Conservation (phyloP, 1,140 invertebrate genomes). For the Asbolus verrucosus region DNA sequence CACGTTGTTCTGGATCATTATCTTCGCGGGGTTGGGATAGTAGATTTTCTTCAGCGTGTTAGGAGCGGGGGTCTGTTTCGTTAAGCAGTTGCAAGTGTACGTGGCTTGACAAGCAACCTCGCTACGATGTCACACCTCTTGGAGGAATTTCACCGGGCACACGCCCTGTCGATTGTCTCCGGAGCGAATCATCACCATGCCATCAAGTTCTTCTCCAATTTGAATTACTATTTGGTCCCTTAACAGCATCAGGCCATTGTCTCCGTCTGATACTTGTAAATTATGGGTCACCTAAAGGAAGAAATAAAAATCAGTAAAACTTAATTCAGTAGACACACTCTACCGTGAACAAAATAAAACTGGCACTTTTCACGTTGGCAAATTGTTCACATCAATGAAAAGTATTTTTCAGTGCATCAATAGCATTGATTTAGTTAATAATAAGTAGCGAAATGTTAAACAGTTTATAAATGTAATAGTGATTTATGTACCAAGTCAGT, state of each 20-base stretch:
- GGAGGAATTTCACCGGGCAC: constrained; percentile 85
- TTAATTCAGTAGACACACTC: too few species aligned
- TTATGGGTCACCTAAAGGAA: constrained; percentile 72
- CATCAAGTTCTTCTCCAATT: constrained; percentile 90
- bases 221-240: constrained; percentile 83
- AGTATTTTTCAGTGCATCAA: too few species aligned
- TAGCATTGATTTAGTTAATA: too few species aligned
- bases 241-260: constrained; percentile 72
- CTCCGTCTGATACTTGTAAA: constrained; percentile 75
- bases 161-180: constrained; percentile 86
- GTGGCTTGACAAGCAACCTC: constrained; percentile 62
- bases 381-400: too few species aligned
- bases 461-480: too few species aligned
- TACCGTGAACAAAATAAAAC: too few species aligned
- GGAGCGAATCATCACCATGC: constrained; percentile 93
- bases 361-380: too few species aligned
- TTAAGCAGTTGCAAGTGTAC: constrained; percentile 59
- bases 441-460: too few species aligned
- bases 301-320: not conserved
- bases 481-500: too few species aligned
- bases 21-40: constrained; percentile 65
- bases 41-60: constrained; percentile 61
- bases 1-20: constrained; percentile 60
- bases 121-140: constrained; percentile 68
- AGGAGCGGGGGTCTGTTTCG: constrained; percentile 57